Evolutionary conservation across 2,797 vertebrate species (phyloP).

Genomic region (Champsocephalus esox): DNA sequence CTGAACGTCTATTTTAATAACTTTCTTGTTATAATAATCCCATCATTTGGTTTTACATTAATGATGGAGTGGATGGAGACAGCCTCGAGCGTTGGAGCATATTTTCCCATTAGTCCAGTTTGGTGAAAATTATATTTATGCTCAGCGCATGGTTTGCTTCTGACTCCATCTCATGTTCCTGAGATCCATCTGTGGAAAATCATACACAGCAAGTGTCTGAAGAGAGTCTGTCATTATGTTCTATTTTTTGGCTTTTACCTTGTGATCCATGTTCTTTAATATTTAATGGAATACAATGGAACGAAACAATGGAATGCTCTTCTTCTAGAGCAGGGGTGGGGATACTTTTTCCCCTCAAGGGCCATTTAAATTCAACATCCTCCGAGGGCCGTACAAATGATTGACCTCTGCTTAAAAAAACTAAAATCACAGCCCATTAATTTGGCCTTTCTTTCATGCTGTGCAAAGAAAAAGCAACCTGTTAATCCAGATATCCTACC

Average conservation of each 20-base stretch:
- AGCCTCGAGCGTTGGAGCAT: constrained; percentile 11
- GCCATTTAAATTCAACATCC: too few species aligned
- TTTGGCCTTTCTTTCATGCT: too few species aligned
- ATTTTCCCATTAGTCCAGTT: constrained; percentile 26
- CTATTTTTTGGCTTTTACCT: constrained; percentile 6
- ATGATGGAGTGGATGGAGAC: constrained; percentile 29
- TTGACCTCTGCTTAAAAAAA: too few species aligned
- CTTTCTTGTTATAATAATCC: constrained; percentile 21
- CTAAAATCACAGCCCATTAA: too few species aligned
- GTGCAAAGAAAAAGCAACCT: too few species aligned
- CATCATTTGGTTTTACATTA: constrained; percentile 37
- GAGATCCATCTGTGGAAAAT: constrained; percentile 4
- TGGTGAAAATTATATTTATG: constrained; percentile 28
- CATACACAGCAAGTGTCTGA: background rate
- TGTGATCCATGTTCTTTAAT: background rate
- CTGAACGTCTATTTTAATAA: constrained; percentile 30
- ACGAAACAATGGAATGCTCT: too few species aligned
- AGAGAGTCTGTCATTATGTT: constrained; percentile 1
- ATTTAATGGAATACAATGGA: background rate
- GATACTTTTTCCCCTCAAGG: too few species aligned
- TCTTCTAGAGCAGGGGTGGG: too few species aligned
- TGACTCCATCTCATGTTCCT: constrained; percentile 13
- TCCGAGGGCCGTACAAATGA: too few species aligned
- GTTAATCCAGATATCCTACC: too few species aligned
- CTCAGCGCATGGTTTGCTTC: constrained; percentile 7